Conservation (phyloP, 2,797 vertebrate species). For the Cossypha heuglini region DNA sequence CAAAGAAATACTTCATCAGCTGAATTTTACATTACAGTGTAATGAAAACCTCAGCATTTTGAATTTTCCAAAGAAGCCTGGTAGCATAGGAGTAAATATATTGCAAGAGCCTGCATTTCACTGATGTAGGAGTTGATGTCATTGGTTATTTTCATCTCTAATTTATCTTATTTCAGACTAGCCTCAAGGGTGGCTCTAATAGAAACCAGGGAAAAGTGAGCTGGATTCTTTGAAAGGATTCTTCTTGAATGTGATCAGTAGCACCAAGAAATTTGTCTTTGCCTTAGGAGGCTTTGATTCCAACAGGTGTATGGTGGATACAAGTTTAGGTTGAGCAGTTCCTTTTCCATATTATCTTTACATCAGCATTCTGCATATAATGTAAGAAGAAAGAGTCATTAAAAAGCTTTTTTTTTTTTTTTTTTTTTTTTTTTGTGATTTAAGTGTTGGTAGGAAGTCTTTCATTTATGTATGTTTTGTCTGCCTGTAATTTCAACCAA, state of each 20-base stretch:
- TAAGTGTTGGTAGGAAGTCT: not conserved
- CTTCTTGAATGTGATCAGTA: not conserved
- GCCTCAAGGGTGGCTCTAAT: not conserved
- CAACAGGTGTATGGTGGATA: rapidly evolving
- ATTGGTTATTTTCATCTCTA: not conserved
- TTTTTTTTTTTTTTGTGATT: not conserved
- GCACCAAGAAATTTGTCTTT: not conserved
- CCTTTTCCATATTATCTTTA: not conserved
- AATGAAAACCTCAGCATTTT: not conserved
- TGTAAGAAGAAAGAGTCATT: not conserved
- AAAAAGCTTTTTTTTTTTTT: not conserved
- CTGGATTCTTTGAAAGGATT: not conserved
- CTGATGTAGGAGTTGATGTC: not conserved
- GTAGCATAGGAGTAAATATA: not conserved
- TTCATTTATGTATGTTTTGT: not conserved
- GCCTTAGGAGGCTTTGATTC: not conserved
- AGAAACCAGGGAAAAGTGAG: not conserved
- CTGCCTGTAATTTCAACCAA: not conserved
- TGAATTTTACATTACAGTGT: not conserved
- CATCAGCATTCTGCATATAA: not conserved
- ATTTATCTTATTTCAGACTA: not conserved
- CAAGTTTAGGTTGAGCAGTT: not conserved
- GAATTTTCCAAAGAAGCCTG: not conserved
- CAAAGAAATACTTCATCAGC: not conserved
- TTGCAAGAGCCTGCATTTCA: not conserved